Evolutionary conservation across 2,113 vertebrate species (phyloP).

Genomic region (Aspidoscelis tigris): DNA sequence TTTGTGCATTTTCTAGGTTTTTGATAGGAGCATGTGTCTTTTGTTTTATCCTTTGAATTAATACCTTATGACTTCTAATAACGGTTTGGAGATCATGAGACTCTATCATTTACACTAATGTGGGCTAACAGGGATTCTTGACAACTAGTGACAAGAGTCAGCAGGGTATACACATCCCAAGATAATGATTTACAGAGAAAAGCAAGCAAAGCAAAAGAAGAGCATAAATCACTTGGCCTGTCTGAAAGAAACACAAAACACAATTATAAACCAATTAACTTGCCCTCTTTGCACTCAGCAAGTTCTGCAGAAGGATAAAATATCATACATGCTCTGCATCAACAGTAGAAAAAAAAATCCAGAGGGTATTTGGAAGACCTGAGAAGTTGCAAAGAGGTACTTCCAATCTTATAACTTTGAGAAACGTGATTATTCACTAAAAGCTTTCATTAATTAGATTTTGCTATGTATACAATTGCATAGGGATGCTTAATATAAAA

Average conservation of each 20-base stretch:
- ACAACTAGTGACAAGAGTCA: neutral
- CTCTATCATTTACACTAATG: neutral
- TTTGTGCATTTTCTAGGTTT: neutral
- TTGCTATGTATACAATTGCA: too few relatives aligned
- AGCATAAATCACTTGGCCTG: constrained; percentile 34
- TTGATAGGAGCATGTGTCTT: neutral
- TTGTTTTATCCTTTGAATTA: neutral
- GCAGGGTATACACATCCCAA: neutral
- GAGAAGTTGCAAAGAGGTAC: neutral
- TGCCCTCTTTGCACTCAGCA: neutral
- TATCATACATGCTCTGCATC: neutral
- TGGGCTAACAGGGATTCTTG: neutral
- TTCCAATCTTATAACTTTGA: constrained; percentile 14
- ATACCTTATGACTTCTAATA: neutral
- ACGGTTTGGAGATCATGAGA: neutral
- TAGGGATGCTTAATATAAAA: too few relatives aligned
- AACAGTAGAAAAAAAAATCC: constrained; percentile 2
- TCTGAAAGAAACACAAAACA: constrained; percentile 14
- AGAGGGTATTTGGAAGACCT: neutral
- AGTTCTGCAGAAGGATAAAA: constrained; percentile 1
- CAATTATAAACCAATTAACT: constrained; percentile 32
- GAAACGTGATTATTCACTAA: neutral
- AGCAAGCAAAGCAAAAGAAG: constrained; percentile 2
- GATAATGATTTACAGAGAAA: constrained; percentile 24
- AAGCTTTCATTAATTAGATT: neutral